Conservation (phyloP, 2,888 invertebrate species). For the Drymonia ruficornis region DNA sequence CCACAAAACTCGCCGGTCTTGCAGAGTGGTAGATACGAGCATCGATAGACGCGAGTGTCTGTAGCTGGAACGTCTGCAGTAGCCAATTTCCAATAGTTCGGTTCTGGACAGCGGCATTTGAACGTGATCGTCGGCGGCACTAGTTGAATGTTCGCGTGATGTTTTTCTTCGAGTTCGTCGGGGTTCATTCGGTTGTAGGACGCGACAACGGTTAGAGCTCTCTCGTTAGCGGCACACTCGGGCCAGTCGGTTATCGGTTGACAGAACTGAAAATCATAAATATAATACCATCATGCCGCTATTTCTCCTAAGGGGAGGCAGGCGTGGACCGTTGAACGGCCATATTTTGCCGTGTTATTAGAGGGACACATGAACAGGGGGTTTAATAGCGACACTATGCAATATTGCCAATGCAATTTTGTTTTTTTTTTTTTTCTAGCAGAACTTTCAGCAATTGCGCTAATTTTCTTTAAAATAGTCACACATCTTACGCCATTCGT, state of each 20-base stretch:
- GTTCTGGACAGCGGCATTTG: slow-evolving; percentile 77
- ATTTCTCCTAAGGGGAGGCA: too few relatives aligned
- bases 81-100: slow-evolving; percentile 79
- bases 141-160: slow-evolving; percentile 67
- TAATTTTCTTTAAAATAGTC: too few relatives aligned
- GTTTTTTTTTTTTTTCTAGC: too few relatives aligned
- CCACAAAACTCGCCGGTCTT: slow-evolving; percentile 85
- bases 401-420: too few relatives aligned
- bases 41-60: slow-evolving; percentile 61
- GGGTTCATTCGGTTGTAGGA: slow-evolving; percentile 63
- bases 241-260: slow-evolving; percentile 66
- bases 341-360: too few relatives aligned
- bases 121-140: slow-evolving; percentile 72
- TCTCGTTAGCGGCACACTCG: slow-evolving; percentile 59
- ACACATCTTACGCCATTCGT: too few relatives aligned
- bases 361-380: too few relatives aligned
- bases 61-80: slow-evolving; percentile 48
- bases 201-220: slow-evolving; percentile 64
- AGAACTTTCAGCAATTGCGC: too few relatives aligned
- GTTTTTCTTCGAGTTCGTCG: slow-evolving; percentile 67
- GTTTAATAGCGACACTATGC: too few relatives aligned
- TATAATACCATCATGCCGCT: background rate
- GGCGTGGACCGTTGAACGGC: too few relatives aligned
- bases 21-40: slow-evolving; percentile 80
- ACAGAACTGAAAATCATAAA: slow-evolving; percentile 76